Conservation (phyloP, 1,140 invertebrate genomes). For the Rhyacophila brunnea region DNA sequence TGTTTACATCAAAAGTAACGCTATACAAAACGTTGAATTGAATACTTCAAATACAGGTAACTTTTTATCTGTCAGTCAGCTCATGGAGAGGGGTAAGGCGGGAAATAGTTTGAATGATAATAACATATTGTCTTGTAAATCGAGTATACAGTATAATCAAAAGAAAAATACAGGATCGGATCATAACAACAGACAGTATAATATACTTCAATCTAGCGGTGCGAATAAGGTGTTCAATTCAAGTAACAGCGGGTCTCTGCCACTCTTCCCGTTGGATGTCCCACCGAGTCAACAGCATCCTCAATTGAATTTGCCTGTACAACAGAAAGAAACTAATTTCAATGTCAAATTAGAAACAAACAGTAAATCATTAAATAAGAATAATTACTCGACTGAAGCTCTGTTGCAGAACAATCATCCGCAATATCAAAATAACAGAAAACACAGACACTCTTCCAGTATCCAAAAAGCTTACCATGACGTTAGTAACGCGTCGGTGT, state of each 20-base stretch:
- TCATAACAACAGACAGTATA: conserved; percentile 5
- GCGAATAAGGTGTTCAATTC: conserved; percentile 4
- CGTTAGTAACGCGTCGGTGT: conserved; percentile 19
- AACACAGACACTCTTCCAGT: conserved; percentile 10
- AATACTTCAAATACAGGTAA: conserved; percentile 31
- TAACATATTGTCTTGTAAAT: background rate
- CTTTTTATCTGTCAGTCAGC: conserved; percentile 65
- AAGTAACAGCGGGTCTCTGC: background rate
- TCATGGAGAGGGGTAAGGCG: conserved; percentile 51
- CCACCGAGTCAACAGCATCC: conserved; percentile 1
- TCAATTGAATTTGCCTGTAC: background rate
- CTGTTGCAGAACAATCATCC: conserved; percentile 46
- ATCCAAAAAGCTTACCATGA: conserved; percentile 16
- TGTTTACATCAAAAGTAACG: conserved; percentile 2
- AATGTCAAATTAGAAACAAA: conserved; percentile 8
- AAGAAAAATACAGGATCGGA: conserved; percentile 3
- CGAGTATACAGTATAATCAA: background rate
- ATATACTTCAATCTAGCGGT: background rate
- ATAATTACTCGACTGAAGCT: conserved; percentile 58
- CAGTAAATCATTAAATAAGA: conserved; percentile 41
- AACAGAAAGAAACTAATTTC: conserved; percentile 2
- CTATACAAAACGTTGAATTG: conserved; percentile 18
- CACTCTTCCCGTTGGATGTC: conserved; percentile 5
- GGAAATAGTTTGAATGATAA: background rate
- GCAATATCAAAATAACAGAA: conserved; percentile 15